Evolutionary conservation across 2,888 invertebrate genomes (phyloP).

Genomic region (Lochmaea capreae): DNA sequence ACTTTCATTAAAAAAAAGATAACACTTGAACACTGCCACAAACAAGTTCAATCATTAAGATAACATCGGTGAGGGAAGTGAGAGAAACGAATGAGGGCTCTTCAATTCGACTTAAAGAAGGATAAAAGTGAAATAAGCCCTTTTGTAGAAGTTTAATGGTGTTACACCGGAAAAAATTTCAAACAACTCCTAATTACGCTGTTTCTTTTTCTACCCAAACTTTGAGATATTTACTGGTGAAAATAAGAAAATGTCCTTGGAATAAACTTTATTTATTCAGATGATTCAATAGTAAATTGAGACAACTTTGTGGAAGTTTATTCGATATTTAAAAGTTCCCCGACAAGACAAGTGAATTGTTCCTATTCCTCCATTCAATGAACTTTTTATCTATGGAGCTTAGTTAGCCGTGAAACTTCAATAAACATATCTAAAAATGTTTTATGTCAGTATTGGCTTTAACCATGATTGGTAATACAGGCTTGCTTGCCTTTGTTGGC

Average conservation of each 20-base stretch:
- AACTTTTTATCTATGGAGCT: too few species aligned
- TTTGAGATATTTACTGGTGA: neutral
- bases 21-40: neutral
- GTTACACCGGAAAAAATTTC: neutral
- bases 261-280: too few species aligned
- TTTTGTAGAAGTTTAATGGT: neutral
- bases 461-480: too few species aligned
- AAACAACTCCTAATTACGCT: neutral
- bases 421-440: too few species aligned
- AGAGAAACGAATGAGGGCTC: neutral
- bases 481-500: too few species aligned
- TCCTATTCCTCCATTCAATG: too few species aligned
- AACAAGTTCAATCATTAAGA: slow-evolving; percentile 1
- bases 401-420: too few species aligned
- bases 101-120: neutral
- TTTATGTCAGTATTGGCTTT: too few species aligned
- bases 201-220: neutral
- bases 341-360: too few species aligned
- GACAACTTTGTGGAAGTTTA: too few species aligned
- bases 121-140: neutral
- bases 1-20: neutral
- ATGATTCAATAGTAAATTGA: too few species aligned
- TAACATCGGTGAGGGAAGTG: neutral
- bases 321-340: too few species aligned
- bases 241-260: slow-evolving; percentile 37